These are phyloP conservation scores for Maconellicoccus hirsutus DNA, from an alignment of 1,140 invertebrate species.

Conservation along the genomic window DNA sequence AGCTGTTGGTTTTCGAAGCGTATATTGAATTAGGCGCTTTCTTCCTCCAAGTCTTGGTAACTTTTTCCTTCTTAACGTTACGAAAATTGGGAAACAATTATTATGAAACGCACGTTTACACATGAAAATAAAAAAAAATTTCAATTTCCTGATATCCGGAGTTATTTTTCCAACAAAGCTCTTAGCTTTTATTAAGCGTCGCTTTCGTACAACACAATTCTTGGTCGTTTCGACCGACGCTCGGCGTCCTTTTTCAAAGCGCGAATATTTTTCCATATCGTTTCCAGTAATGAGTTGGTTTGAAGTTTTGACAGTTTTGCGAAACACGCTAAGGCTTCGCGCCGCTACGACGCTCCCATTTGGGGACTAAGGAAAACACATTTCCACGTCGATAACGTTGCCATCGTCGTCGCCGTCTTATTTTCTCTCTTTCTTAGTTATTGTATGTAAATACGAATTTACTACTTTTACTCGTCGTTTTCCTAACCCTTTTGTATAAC, in stretches of 20 bases:
- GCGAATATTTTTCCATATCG: no score
- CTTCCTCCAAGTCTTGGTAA: neutral
- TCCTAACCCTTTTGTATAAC: slow-evolving; percentile 3
- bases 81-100: neutral
- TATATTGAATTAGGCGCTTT: neutral
- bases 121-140: slow-evolving; percentile 1
- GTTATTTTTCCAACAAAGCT: neutral
- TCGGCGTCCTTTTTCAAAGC: no score
- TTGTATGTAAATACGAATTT: slow-evolving; percentile 2
- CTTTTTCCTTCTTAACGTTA: neutral
- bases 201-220: neutral
- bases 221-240: neutral
- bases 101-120: neutral
- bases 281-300: neutral
- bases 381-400: neutral
- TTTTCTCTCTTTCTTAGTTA: neutral
- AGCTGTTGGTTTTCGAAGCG: neutral
- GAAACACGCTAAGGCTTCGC: neutral
- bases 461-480: neutral
- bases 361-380: neutral
- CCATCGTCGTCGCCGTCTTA: neutral
- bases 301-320: neutral
- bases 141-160: neutral
- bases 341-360: neutral
- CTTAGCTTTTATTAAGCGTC: neutral